Evolutionary conservation across 2,113 vertebrate genomes (phyloP).

Genomic region (Lethenteron camtschaticum): DNA sequence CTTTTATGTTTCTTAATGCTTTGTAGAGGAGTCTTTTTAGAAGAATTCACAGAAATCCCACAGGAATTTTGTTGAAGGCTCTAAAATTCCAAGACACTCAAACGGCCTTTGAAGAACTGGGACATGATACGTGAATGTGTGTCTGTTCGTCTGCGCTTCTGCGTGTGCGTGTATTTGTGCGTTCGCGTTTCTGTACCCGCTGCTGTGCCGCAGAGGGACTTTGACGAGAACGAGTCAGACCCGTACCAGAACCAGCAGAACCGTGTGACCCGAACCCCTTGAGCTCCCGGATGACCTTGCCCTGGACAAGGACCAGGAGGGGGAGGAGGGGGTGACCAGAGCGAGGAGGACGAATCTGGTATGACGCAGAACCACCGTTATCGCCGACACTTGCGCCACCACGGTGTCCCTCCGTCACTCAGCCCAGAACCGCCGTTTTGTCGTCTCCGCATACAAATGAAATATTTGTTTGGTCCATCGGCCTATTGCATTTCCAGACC

Average conservation of each 20-base stretch:
- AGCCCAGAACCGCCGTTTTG: no score
- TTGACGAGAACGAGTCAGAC: constrained; percentile 75
- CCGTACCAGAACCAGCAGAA: constrained; percentile 62
- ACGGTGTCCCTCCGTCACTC: no score
- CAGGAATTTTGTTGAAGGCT: neutral
- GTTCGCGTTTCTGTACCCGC: neutral
- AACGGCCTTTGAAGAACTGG: no score
- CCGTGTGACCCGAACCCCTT: constrained; percentile 49
- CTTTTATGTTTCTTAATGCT: neutral
- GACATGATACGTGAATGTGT: neutral
- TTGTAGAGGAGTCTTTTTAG: neutral
- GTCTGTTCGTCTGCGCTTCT: no score
- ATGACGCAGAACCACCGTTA: no score
- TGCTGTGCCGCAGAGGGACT: constrained; percentile 40
- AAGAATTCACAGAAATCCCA: neutral
- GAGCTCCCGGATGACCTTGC: constrained; percentile 71
- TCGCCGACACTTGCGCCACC: no score
- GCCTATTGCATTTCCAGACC: no score
- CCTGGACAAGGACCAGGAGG: constrained; percentile 25
- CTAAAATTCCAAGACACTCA: no score
- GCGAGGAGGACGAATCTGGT: neutral
- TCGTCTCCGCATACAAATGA: no score
- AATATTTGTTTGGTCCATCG: no score
- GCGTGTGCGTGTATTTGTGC: no score
- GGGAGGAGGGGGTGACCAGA: neutral